Base-by-base conservation (phyloP, 64 coral and sea anemone genomes). In the Pocillopora verrucosa region DNA sequence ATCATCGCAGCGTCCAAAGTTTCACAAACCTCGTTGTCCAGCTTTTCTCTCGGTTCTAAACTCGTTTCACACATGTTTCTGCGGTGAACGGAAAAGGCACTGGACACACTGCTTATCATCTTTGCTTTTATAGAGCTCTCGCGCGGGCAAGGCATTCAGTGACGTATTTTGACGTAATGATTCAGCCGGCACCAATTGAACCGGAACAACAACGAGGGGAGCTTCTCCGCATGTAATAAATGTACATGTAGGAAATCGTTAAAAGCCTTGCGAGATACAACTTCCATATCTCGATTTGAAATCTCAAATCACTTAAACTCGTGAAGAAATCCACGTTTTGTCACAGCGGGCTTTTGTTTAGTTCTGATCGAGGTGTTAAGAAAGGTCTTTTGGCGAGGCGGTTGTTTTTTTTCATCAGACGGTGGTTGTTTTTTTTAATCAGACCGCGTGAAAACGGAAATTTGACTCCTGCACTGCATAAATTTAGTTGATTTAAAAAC, bases 1-100 rank as follows among this genome's bases (percentile, higher is more conserved):
- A 56, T 65, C 82, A 85, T 85, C 22, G 82, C 56, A 20, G 82
- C 64, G 38, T 85, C 82, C 20, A 85, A 72, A 5, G 57, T 58
- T 25, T 41, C 65, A 16, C 82, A 85, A 36, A 56, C 36, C 62
- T 62, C 58, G 24, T 30, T 61, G 10, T 81, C 79, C 61, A 15
- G 15, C 5, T 17, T 61, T 1, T 72, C 38, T 19, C 82, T 24
- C 9, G 41, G 9, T 16, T 83, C 34, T 3, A 62, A 19, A n/a
- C 62, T 22, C 10, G 36, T 68, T 56, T 72, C 82, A 58, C 36
- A 24, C 82, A 85, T 85, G 75, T 16, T 58, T 85, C 41, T 10
- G 12, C 22, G 36, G 10, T 58, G 64, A 62, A 25, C 0, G 36
- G 57, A 41, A 37, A 56, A 68, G 30, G 72, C 11, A 85, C 36